Percentiles rank a stretch among this genome's conserved stretches.
These are phyloP conservation scores for Drosophila ogumai DNA, from an alignment of 1,140 invertebrate genomes.

Conservation along the genomic window DNA sequence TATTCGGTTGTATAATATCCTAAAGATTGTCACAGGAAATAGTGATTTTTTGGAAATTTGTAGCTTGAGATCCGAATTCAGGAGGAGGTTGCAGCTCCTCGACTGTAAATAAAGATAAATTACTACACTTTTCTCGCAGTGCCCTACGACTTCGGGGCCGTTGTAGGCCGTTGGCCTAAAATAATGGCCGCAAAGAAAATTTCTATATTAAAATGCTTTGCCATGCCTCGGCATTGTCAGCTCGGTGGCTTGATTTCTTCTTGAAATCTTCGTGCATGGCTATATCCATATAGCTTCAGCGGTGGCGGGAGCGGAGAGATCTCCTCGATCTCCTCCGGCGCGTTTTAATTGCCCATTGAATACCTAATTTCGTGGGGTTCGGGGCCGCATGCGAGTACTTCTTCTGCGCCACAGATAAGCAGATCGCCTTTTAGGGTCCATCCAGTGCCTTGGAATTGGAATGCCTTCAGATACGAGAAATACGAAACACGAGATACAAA, in stretches of 20 bases:
- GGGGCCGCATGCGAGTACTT: background rate
- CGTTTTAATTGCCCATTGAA: slow-evolving; percentile 54
- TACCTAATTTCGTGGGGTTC: slow-evolving; percentile 35
- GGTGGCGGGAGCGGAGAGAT: slow-evolving; percentile 19
- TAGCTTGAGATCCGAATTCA: background rate
- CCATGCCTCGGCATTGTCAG: slow-evolving; percentile 66
- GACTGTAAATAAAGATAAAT: accelerated
- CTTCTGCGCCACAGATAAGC: slow-evolving; percentile 24
- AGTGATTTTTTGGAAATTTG: background rate
- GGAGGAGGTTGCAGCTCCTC: background rate
- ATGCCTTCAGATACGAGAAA: slow-evolving; percentile 19
- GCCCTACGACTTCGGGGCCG: slow-evolving; percentile 53
- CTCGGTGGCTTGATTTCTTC: slow-evolving; percentile 46
- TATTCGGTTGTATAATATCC: background rate
- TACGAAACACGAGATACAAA: background rate
- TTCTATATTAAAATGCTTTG: slow-evolving; percentile 83
- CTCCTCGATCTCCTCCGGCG: slow-evolving; percentile 44
- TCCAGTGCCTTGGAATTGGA: slow-evolving; percentile 1
- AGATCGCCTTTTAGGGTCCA: slow-evolving; percentile 44
- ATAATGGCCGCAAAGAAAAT: slow-evolving; percentile 77
- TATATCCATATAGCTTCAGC: slow-evolving; percentile 7
- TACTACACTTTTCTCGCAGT: background rate
- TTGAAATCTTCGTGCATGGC: slow-evolving; percentile 47
- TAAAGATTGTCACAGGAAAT: background rate
- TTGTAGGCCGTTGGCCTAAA: slow-evolving; percentile 83